phyloP scores from a whole-genome alignment of 2,113 vertebrate genomes.

The Pagrus major region DNA sequence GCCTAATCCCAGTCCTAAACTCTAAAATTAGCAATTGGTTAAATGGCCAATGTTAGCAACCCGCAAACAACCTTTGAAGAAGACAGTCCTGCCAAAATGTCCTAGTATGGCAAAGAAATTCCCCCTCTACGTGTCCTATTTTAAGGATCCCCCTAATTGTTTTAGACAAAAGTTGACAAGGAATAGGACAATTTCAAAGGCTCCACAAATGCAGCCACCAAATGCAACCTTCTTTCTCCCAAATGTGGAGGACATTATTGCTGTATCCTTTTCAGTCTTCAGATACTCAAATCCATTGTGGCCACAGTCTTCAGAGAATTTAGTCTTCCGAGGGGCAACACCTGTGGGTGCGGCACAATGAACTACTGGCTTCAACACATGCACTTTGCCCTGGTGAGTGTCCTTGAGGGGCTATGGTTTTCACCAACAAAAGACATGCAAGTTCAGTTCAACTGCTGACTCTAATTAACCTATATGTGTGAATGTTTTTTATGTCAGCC shows the following conservation, averaged over 20 bases:
- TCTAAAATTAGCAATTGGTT: no score
- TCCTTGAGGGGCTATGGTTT: neutral
- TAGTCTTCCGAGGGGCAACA: neutral
- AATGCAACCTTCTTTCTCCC: neutral
- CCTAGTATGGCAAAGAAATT: neutral
- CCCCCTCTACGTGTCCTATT: neutral
- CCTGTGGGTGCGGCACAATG: neutral
- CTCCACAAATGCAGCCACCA: no score
- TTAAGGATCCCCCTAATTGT: no score
- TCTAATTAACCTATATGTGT: neutral
- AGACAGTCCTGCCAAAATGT: no score
- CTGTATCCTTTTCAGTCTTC: neutral
- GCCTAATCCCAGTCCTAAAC: neutral
- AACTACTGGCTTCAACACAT: neutral
- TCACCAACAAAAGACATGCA: neutral
- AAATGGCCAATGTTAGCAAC: no score
- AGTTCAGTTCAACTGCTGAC: neutral
- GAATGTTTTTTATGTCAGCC: no score
- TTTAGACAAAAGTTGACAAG: neutral
- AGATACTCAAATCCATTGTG: neutral
- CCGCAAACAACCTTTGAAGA: neutral
- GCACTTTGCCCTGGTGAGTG: neutral
- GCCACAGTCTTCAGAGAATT: no score
- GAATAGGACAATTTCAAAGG: neutral
- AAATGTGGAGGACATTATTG: neutral